Percentiles rank a stretch among this genome's conserved stretches.
Conservation (phyloP, 2,888 invertebrate species). For the Ophraella communa region DNA sequence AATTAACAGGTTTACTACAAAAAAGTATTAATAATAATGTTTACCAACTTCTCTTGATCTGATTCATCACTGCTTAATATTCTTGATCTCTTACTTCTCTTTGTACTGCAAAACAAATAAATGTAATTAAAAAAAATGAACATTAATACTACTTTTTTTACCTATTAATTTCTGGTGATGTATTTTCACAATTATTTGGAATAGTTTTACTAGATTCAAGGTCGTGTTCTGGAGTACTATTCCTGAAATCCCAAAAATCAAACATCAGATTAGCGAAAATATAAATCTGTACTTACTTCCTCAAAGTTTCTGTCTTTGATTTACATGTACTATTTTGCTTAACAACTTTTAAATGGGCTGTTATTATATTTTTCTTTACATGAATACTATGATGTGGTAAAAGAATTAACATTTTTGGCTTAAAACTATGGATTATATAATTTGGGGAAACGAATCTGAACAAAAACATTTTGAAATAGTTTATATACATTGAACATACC, state of each 20-base stretch:
- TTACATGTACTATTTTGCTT: not conserved
- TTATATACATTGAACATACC: slow-evolving; percentile 31
- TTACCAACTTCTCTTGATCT: slow-evolving; percentile 37
- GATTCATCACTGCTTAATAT: slow-evolving; percentile 41
- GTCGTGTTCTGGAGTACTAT: not conserved
- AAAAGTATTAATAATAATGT: not conserved
- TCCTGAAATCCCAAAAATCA: not conserved
- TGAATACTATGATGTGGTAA: not conserved
- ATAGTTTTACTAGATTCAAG: not conserved
- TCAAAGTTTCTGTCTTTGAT: not conserved
- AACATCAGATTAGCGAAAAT: not conserved
- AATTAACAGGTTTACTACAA: not conserved
- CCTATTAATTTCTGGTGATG: not conserved
- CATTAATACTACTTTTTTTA: not conserved
- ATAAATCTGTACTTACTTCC: not conserved
- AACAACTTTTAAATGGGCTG: not conserved
- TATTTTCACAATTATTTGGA: not conserved
- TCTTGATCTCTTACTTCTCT: slow-evolving; percentile 30
- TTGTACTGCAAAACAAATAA: slow-evolving; percentile 17
- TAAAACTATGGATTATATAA: slow-evolving; percentile 12
- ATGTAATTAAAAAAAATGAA: not conserved
- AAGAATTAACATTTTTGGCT: not conserved
- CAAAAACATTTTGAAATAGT: slow-evolving; percentile 15
- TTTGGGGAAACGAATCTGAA: slow-evolving; percentile 6
- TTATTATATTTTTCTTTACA: not conserved